Evolutionary conservation across 2,113 vertebrate genomes (phyloP), one percentile per base, ranked within the genome.

Genomic region (Carassius auratus): DNA sequence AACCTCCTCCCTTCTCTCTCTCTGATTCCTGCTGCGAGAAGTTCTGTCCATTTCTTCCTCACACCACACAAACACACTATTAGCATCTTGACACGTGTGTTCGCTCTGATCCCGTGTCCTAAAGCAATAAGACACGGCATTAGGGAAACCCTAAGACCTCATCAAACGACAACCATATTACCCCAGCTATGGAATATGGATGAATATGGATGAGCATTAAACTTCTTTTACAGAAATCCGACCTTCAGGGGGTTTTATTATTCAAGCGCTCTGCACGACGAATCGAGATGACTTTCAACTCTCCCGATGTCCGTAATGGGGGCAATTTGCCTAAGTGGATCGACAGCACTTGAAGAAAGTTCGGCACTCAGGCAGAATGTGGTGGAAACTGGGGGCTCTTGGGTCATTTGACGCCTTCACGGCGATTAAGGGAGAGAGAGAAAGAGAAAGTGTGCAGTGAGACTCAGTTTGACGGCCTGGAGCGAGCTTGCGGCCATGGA

Each of bases 131-230:
- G 30, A 45, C 36, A 73, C n/a, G 57, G 64, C 50, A 33, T 45
- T 62, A 61, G n/a, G 83, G 73, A 86, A 81, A 75, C 62, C 78
- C 90, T 90, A 86, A 92, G 88, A 90, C 89, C 87, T 90, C 90
- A 92, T 93, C 93, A 91, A 85, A 89, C 89, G 89, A 94, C 90
- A 88, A 76, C 78, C 90, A 92, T 91, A 92, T 93, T 90, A 93
- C 89, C 78, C 91, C 88, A 89, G 90, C 90, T 93, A 78, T 90
- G 85, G 88, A 89, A 85, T 86, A 91, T 92, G 89, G 89, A 92
- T 93, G 92, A 93, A 94, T 91, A 93, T 93, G 91, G 86, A 93
- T 93, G 92, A 93, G 90, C 87, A 91, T 93, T 93, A 90, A 91
- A 91, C 82, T 91, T 91, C 88, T 83, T 81, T 83, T 86, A 86